Base-by-base conservation (phyloP, 2,113 vertebrate species). In the Delphinapterus leucas region DNA sequence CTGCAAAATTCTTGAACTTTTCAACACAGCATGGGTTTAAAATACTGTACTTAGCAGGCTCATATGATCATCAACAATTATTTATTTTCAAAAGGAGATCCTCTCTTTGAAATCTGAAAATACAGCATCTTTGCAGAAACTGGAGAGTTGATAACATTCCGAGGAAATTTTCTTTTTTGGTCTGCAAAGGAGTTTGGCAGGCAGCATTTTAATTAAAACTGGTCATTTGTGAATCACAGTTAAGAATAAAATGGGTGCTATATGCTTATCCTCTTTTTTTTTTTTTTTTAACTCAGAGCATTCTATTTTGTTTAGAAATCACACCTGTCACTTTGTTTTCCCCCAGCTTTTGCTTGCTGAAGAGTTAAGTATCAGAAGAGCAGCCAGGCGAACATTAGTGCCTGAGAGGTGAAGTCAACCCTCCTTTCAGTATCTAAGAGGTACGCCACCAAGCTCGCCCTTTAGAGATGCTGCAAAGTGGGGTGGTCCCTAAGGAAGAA, bases 31-130 rank as follows among this genome's bases (percentile, higher is more conserved):
- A 2, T 85, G 60, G 58, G 58, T 86, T 98, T 88, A 90, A 98
- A 96, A 95, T 63, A 81, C 38, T 83, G 44, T 77, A 88, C 80
- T 97, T 82, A 93, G 76, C 77, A n/a, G 81, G 55, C 83, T 98
- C 97, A 58, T 93, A 93, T 70, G 96, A 97, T 94, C 93, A 36
- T 63, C 84, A 61, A 33, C 65, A 92, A 97, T 97, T 95, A 97
- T 96, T 97, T 97, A 97, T 97, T 98, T 97, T 98, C 93, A 94
- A 97, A 98, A 98, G 96, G 88, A 98, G 80, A 97, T 65, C 44
- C 87, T 95, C 88, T 92, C 79, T 96, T 93, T 98, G 98, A 98
- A 98, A 98, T 95, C 96, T 97, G 98, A 98, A 98, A 97, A 95
- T 94, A 12, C 92, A 7, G 31, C 96, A 90, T 97, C 97, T 96